Base-by-base conservation (phyloP, 2,888 invertebrate genomes). In the Amiota communis region DNA sequence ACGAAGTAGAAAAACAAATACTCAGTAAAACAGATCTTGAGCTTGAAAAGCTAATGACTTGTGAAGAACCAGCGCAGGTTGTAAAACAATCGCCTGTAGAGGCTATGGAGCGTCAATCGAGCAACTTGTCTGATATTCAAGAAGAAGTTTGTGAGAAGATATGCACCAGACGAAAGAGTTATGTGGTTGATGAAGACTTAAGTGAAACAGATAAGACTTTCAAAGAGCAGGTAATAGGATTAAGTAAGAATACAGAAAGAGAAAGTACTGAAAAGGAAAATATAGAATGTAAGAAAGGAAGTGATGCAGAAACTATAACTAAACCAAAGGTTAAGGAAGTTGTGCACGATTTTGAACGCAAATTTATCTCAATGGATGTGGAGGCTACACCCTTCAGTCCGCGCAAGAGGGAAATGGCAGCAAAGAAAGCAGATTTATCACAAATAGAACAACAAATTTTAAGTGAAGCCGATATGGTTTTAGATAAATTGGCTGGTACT, bases 301-400 rank as follows among this genome's bases (percentile, higher is more conserved):
- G 12, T 8, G 23, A 74, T 49, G 53, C 57, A 49, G 80, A 81
- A 64, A 76, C 49, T 51, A 53, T 53, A 36, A 36, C 6, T 36
- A 36, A 36, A 73, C 91, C 91, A 23, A 92, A 92, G 79, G 92
- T 92, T 1, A 92, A 89, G 87, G 91, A 92, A 51, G 91, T 91
- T 80, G 90, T 92, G 47, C 90, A 91, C 85, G 85, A 90, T 69
- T 84, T 92, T 72, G 92, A 92, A 85, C 91, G 92, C 74, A 90
- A 90, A 63, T 79, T 77, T 78, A 80, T 88, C 1, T 81, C 81
- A 57, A 87, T 86, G 75, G 75, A 61, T 69, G 70, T 83, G 70
- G 82, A 85, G 70, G 82, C 79, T 46, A 80, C 76, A 49, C 81
- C 85, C 2, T 85, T 86, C 77, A 86, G 80, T 77, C 79, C 89